Conservation (phyloP, 2,113 vertebrate genomes). For the Merops nubicus region DNA sequence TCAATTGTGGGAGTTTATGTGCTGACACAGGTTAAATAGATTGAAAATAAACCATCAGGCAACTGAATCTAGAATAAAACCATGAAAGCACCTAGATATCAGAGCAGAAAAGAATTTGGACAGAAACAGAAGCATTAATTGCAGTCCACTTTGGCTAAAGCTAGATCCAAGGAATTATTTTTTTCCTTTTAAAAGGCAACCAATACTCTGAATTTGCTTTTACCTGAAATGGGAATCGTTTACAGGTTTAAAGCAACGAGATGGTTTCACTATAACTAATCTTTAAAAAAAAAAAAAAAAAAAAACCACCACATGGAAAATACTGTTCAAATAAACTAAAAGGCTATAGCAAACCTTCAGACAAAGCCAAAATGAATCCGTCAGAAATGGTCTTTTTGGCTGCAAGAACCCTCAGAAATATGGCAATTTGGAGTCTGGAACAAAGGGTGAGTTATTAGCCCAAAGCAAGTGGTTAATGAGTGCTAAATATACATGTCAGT, state of each 20-base stretch:
- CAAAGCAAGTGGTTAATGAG: conserved; percentile 52
- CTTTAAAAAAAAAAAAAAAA: not conserved
- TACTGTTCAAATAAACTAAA: not conserved
- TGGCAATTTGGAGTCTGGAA: not conserved
- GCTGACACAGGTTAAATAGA: not conserved
- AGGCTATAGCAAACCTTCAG: not conserved
- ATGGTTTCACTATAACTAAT: not conserved
- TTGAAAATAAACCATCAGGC: not conserved
- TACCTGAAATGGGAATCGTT: not conserved
- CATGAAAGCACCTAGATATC: not conserved
- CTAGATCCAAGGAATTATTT: not conserved
- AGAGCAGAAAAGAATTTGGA: not conserved
- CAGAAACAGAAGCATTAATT: too few relatives aligned
- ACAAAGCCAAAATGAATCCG: not conserved
- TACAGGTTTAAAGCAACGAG: not conserved
- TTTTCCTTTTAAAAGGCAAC: not conserved
- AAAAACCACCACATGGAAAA: not conserved
- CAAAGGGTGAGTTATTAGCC: conserved; percentile 36
- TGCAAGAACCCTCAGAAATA: not conserved
- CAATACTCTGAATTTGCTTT: not conserved
- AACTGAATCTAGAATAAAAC: not conserved
- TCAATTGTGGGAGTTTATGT: not conserved
- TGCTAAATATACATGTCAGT: conserved; percentile 37
- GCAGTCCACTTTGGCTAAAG: not conserved
- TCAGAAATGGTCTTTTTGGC: not conserved